Evolutionary conservation across 2,888 invertebrate species (phyloP).

Genomic region (Hoplodrina ambigua): DNA sequence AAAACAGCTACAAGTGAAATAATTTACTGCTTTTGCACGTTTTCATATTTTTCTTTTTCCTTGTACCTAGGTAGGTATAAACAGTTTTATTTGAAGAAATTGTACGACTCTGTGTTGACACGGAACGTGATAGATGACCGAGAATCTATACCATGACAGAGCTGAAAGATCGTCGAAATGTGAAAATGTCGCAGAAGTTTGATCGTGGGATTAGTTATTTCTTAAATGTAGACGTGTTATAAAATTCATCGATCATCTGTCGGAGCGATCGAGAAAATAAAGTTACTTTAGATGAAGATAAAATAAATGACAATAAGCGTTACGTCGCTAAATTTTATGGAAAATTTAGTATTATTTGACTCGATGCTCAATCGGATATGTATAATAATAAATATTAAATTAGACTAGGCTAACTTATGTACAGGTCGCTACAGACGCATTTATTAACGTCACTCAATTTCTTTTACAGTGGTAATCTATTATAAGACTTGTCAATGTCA

Average conservation of each 20-base stretch:
- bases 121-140: constrained; percentile 47
- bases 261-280: constrained; percentile 22
- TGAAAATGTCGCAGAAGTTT: constrained; percentile 36
- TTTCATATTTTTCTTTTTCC: constrained; percentile 41
- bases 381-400: no score
- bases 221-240: constrained; percentile 31
- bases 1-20: constrained; percentile 63
- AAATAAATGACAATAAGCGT: neutral
- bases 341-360: neutral
- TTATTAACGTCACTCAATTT: no score
- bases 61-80: neutral
- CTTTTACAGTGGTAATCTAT: no score
- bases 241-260: constrained; percentile 41
- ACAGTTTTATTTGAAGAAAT: constrained; percentile 40
- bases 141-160: constrained; percentile 26
- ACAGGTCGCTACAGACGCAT: no score
- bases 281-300: neutral
- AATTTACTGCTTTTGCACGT: constrained; percentile 60
- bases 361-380: neutral
- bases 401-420: no score
- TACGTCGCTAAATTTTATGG: neutral
- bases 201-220: constrained; percentile 30
- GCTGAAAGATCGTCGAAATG: constrained; percentile 32
- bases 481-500: neutral
- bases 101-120: constrained; percentile 48